Evolutionary conservation across 2,113 vertebrate species (phyloP).

Genomic region (Sciurus niger): DNA sequence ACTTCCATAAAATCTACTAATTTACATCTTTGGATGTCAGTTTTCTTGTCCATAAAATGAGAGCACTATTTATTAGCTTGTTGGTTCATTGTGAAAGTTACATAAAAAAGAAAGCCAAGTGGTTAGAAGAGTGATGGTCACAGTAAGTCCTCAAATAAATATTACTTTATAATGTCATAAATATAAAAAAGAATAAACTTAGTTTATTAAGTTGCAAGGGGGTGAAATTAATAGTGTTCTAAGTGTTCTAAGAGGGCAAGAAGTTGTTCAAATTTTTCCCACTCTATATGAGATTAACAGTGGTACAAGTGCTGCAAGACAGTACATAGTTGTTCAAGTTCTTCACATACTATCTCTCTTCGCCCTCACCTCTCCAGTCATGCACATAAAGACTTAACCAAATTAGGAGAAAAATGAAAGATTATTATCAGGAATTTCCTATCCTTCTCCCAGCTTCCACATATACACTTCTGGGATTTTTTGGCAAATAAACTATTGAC

Average conservation of each 20-base stretch:
- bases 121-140: background rate
- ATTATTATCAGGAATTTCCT: slow-evolving; percentile 68
- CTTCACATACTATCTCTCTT: slow-evolving; percentile 1
- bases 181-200: background rate
- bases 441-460: background rate
- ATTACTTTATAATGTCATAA: slow-evolving; percentile 27
- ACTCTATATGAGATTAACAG: background rate
- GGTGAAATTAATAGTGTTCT: background rate
- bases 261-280: slow-evolving; percentile 62
- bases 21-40: background rate
- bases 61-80: background rate
- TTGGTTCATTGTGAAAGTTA: slow-evolving; percentile 19
- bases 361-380: background rate
- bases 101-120: background rate
- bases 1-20: background rate
- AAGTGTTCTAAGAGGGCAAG: background rate
- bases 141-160: background rate
- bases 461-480: slow-evolving; percentile 3
- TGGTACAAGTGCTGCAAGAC: background rate
- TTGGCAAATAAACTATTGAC: slow-evolving; percentile 48
- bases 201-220: background rate
- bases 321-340: slow-evolving; percentile 56
- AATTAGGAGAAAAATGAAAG: slow-evolving; percentile 70
- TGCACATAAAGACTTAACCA: background rate
- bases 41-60: slow-evolving; percentile 20